These are phyloP conservation scores for Aphaenogaster ashmeadi DNA, from an alignment of 1,140 invertebrate genomes.

Conservation along the genomic window DNA sequence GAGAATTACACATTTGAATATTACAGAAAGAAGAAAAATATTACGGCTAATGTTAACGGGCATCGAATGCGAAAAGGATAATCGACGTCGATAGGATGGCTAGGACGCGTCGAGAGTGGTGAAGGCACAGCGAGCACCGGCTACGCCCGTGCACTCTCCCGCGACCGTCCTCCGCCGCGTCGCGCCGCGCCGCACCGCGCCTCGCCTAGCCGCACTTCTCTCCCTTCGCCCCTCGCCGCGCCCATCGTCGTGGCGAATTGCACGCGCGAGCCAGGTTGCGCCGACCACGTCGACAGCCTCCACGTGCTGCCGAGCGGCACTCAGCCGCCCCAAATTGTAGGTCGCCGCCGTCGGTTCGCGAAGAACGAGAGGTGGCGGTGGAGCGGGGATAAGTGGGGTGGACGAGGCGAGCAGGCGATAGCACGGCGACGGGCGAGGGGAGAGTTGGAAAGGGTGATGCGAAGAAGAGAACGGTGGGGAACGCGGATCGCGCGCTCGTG, in stretches of 20 bases:
- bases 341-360: slow-evolving; percentile 78
- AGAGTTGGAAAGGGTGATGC: slow-evolving; percentile 27
- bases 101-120: neutral
- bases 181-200: no score
- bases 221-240: neutral
- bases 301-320: slow-evolving; percentile 83
- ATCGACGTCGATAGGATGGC: neutral
- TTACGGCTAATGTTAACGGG: neutral
- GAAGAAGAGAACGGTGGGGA: slow-evolving; percentile 69
- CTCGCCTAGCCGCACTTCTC: neutral
- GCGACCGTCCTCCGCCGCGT: slow-evolving; percentile 15
- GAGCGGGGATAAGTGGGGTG: slow-evolving; percentile 21
- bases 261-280: slow-evolving; percentile 74
- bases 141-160: slow-evolving; percentile 22
- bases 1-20: neutral
- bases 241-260: slow-evolving; percentile 61
- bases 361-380: slow-evolving; percentile 21
- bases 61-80: neutral
- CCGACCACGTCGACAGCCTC: slow-evolving; percentile 83
- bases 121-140: neutral
- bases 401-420: neutral
- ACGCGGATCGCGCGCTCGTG: slow-evolving; percentile 54
- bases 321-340: slow-evolving; percentile 85
- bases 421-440: neutral
- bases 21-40: neutral